Evolutionary conservation across 2,888 invertebrate species (phyloP), one percentile per base, ranked within the genome.

Genomic region (Gari tellinella): DNA sequence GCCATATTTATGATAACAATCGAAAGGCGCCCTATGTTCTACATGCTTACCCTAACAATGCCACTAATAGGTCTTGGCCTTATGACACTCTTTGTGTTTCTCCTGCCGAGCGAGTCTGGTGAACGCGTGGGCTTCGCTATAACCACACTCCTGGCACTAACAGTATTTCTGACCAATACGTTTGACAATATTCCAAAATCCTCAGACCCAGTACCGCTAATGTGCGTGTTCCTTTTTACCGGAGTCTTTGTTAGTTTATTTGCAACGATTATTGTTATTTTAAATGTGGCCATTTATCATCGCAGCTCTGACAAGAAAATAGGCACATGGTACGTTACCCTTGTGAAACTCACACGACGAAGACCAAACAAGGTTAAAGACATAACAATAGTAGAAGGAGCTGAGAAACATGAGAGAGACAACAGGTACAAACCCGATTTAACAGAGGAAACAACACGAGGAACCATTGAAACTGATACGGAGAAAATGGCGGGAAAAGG

Each of bases 121-220:
- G n/a, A n/a, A n/a, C n/a, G n/a, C n/a, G n/a, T n/a, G n/a, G n/a
- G n/a, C n/a, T n/a, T n/a, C n/a, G n/a, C n/a, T n/a, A n/a, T n/a
- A n/a, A n/a, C n/a, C n/a, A n/a, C n/a, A n/a, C n/a, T n/a, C n/a
- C n/a, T n/a, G n/a, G n/a, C n/a, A n/a, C 1, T 51, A 56, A n/a
- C 56, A 55, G 55, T 12, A n/a, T n/a, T n/a, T n/a, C n/a, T n/a
- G n/a, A n/a, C n/a, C n/a, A n/a, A n/a, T n/a, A n/a, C n/a, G n/a
- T 37, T 46, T 7, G 56, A 55, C n/a, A n/a, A 46, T 5, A 37
- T 64, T 15, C 64, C 64, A 2, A 46, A 49, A 25, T 46, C 64
- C 21, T 55, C 64, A 1, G 38, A 56, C 12, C 55, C 64, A 1
- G 10, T 56, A 4, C 43, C 64, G 10, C 21, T 64, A 2, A 21